A percentile compares a stretch with the other conserved stretches of the same genome.
Evolutionary conservation across 2,797 vertebrate genomes (phyloP).

Genomic region (Poeciliopsis turneri): DNA sequence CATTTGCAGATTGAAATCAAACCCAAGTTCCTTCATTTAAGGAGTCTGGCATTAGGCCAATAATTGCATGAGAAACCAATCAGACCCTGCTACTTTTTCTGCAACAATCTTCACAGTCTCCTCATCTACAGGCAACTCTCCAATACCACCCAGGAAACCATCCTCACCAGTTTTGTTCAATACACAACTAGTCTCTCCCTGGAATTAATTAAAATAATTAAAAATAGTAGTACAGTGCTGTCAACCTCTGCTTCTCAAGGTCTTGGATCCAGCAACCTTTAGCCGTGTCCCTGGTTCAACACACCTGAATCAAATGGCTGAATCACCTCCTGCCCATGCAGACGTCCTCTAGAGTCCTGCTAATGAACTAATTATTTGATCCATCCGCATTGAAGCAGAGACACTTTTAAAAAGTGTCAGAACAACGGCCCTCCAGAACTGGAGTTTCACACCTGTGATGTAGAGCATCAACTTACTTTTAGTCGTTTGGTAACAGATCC

Average conservation of each 20-base stretch:
- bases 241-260: background rate
- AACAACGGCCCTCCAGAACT: background rate
- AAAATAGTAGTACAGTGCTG: background rate
- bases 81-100: background rate
- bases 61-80: no score
- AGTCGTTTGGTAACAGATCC: background rate
- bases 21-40: no score
- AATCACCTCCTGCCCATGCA: background rate
- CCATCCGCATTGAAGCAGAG: background rate
- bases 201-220: background rate
- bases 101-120: background rate
- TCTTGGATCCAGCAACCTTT: background rate
- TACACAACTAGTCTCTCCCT: background rate
- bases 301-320: background rate
- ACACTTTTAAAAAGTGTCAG: background rate
- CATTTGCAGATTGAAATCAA: background rate
- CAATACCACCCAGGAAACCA: background rate
- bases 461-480: background rate
- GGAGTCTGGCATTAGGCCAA: no score
- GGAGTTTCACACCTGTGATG: background rate
- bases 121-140: background rate
- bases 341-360: background rate
- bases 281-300: background rate
- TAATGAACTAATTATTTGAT: background rate
- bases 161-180: background rate